phyloP scores from a whole-genome alignment of 1,140 invertebrate genomes.

The Pogonomyrmex californicus region DNA sequence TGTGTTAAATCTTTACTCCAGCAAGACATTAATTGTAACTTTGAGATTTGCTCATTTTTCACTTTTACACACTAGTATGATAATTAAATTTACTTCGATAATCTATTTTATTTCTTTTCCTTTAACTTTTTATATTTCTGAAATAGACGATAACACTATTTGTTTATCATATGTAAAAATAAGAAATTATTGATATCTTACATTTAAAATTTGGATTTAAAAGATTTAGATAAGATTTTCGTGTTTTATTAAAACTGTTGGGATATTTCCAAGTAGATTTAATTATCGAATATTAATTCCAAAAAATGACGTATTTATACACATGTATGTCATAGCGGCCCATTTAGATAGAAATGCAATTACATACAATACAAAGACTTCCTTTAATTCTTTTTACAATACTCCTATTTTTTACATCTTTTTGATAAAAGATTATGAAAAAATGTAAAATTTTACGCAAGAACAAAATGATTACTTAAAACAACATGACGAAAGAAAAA shows the following conservation, averaged over 20 bases:
- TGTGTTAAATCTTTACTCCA: background rate
- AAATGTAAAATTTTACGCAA: background rate
- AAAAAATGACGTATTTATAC: background rate
- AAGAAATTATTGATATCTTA: background rate
- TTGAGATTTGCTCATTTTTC: constrained; percentile 1
- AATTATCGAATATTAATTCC: constrained; percentile 17
- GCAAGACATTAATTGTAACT: background rate
- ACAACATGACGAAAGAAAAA: background rate
- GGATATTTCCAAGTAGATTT: background rate
- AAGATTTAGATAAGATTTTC: background rate
- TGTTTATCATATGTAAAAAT: constrained; percentile 7
- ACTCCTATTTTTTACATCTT: background rate
- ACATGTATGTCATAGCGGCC: background rate
- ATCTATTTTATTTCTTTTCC: background rate
- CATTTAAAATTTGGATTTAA: background rate
- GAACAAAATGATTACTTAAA: background rate
- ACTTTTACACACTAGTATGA: background rate
- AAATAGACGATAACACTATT: background rate
- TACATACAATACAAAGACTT: background rate
- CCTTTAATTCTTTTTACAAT: background rate
- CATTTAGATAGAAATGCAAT: constrained; percentile 24
- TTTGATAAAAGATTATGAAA: background rate
- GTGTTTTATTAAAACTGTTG: background rate
- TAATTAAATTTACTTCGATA: background rate
- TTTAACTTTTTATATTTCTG: background rate